Base-by-base conservation (phyloP, 2,797 vertebrate genomes). In the Siniperca undulata region DNA sequence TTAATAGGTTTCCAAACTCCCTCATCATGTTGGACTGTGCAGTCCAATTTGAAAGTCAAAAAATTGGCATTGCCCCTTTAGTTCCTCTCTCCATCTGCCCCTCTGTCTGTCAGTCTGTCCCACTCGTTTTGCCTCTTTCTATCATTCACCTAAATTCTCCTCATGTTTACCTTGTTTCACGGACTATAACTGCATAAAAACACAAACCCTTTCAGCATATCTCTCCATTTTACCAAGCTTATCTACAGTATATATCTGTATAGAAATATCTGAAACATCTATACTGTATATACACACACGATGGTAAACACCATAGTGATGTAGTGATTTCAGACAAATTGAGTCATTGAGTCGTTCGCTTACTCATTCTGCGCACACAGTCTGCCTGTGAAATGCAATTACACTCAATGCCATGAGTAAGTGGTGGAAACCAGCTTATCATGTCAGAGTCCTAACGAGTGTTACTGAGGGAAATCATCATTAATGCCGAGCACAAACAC, bases 381-480 rank as follows among this genome's bases (percentile, higher is more conserved):
- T 68, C 87, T 53, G 81, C 56, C 91, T 83, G 74, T 87, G 89
- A 92, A 94, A 95, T 80, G 87, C 91, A 94, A 94, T 93, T 93
- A 93, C 86, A 77, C 83, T 87, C 88, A 78, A 73, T 69, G 91
- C 77, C 89, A 91, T 58, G 89, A 94, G 89, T 93, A 90, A 94
- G 91, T 89, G 86, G 82, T 78, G 90, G 85, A 88, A 89, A 90
- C 81, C 82, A 70, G 87, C 90, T 92, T 90, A 90, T 92, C 93
- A 89, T 92, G 93, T 93, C 85, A 72, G 85, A 86, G 92, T 89
- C 84, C 83, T 94, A 95, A 95, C 92, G 87, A 94, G 92, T 82
- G 87, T 64, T 64, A 91, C 88, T 67, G 73, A 82, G 77, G 88
- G 88, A 92, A 92, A 94, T 88, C 81, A 88, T 90, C 85, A 89